These are phyloP conservation scores for Emys orbicularis DNA, from an alignment of 2,797 vertebrate species.

Conservation along the genomic window DNA sequence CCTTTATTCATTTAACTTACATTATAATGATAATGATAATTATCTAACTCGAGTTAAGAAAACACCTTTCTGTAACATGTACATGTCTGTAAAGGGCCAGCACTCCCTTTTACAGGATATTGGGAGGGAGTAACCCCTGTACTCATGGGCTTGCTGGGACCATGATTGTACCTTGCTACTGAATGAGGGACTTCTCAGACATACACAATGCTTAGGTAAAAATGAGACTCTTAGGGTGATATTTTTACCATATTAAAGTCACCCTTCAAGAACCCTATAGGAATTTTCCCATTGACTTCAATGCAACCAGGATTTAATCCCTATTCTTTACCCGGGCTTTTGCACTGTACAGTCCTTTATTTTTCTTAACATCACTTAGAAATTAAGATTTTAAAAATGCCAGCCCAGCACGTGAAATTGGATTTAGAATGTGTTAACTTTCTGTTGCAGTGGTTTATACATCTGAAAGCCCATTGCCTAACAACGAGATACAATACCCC, in stretches of 20 bases:
- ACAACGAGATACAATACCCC: conserved; percentile 1
- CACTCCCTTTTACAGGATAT: not conserved
- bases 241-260: not conserved
- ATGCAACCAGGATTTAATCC: not conserved
- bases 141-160: not conserved
- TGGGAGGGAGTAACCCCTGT: not conserved
- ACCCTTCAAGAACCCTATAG: not conserved
- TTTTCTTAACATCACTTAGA: not conserved
- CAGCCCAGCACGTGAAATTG: conserved; percentile 27
- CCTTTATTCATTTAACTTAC: not conserved
- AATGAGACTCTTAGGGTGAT: not conserved
- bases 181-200: not conserved
- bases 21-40: not conserved
- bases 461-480: not conserved
- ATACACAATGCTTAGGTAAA: fast-evolving
- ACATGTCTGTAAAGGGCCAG: not conserved
- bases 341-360: conserved; percentile 27
- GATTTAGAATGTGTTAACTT: not conserved
- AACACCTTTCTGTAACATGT: not conserved
- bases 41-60: not conserved
- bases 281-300: not conserved
- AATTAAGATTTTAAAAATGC: conserved; percentile 46
- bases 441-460: not conserved
- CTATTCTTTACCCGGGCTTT: conserved; percentile 16
- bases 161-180: not conserved